Conservation (phyloP, 2,113 vertebrate species). For the Pseudois nayaur region DNA sequence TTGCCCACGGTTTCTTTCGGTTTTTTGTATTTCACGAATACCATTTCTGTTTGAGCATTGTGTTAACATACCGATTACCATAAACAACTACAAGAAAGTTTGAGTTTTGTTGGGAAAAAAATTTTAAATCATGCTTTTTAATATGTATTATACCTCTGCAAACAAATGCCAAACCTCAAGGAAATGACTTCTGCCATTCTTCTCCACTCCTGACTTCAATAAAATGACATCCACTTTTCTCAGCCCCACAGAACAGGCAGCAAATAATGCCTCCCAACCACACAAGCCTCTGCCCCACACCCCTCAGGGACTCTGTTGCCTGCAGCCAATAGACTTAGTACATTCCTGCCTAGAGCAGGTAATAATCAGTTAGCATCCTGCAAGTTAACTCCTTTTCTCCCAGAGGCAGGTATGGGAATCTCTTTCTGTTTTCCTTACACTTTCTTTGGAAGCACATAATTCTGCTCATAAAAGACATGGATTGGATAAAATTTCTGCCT, state of each 20-base stretch:
- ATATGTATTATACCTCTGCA: not conserved
- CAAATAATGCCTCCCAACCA: constrained; percentile 51
- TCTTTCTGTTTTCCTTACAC: not conserved
- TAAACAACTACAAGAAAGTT: not conserved
- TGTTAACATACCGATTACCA: not conserved
- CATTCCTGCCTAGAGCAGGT: constrained; percentile 66
- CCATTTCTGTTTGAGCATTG: not conserved
- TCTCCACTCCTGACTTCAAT: constrained; percentile 40
- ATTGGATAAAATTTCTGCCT: not conserved
- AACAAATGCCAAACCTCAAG: constrained; percentile 18
- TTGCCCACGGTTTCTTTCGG: not conserved
- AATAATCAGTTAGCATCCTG: constrained; percentile 55
- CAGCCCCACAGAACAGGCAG: not conserved
- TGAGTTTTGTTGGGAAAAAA: not conserved
- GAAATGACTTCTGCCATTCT: constrained; percentile 31
- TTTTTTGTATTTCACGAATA: not conserved
- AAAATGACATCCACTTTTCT: constrained; percentile 53
- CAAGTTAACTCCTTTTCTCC: constrained; percentile 49
- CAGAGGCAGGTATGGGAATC: not conserved
- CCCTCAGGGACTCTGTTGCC: constrained; percentile 60
- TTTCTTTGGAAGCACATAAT: not conserved
- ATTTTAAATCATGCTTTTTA: not conserved
- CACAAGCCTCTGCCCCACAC: not conserved
- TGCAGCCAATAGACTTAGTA: constrained; percentile 55
- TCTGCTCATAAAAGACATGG: not conserved